Base-by-base conservation (phyloP, 2,888 invertebrate genomes). In the Ceriagrion tenellum region DNA sequence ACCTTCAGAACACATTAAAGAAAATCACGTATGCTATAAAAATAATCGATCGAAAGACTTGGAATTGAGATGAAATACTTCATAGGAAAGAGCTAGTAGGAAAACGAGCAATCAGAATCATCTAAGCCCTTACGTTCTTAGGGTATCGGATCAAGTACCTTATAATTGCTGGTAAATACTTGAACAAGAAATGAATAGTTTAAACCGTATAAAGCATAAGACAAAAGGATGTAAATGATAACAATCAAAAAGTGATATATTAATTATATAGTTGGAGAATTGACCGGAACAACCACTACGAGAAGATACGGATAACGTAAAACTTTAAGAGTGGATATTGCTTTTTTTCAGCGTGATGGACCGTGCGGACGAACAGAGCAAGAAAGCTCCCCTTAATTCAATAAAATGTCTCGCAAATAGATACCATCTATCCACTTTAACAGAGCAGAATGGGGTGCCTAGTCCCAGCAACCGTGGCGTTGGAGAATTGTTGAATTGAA, bases 401-500 rank as follows among this genome's bases (percentile, higher is more conserved):
- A 81, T 26, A 30, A 26, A 30, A 69, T 12, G 16, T 4, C 81
- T 81, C 30, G 35, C 81, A 35, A 81, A 81, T 81, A 81, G 30
- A 30, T 30, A 35, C 16, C 81, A 81, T 81, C 81, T 26, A 81
- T 81, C 81, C 35, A 35, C 35, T 81, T 89, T 55, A 47, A 89
- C 89, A 89, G 89, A 26, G n/a, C 8, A 4, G 13, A 13, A 47
- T 55, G n/a, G 56, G 55, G 55, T 23, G 35, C 90, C 30, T 30
- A 90, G 90, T 55, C 35, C 35, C 90, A n/a, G 30, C 90, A 59
- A 90, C 59, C 59, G 56, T 20, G 23, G 23, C 30, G 63, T 63
- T 40, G 91, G 40, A 2, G 47, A 93, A 93, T 93, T 93, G 69
- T 69, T 93, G 47, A 59, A 93, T 93, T 93, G 93, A 93, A 93